These are phyloP conservation scores for Trachymyrmex septentrionalis DNA, from an alignment of 1,140 invertebrate genomes.

Conservation along the genomic window DNA sequence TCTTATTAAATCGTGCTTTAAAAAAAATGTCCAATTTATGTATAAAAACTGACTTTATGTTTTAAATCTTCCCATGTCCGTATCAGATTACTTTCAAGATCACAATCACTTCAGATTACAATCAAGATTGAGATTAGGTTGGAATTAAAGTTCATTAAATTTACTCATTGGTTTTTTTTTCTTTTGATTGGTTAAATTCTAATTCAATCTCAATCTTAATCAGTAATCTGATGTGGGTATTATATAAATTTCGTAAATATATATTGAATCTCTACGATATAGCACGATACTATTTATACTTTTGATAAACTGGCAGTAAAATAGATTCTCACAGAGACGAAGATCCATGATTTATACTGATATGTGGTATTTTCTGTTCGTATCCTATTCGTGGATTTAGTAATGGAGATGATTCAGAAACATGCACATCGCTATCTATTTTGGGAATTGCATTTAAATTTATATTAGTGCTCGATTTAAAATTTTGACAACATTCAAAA, in stretches of 20 bases:
- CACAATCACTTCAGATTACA: no score
- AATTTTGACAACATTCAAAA: constrained; percentile 81
- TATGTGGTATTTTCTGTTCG: constrained; percentile 77
- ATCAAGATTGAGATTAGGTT: no score
- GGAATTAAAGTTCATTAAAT: no score
- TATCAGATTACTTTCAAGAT: no score
- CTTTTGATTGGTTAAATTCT: no score
- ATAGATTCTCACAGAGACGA: constrained; percentile 78
- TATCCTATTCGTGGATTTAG: constrained; percentile 74
- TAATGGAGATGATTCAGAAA: constrained; percentile 82
- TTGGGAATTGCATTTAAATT: constrained; percentile 31
- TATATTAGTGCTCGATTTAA: constrained; percentile 59
- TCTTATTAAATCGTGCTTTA: neutral
- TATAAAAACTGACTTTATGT: neutral
- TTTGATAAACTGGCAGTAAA: constrained; percentile 38
- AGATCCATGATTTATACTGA: constrained; percentile 84
- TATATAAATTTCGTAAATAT: no score
- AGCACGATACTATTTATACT: constrained; percentile 22
- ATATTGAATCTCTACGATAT: neutral
- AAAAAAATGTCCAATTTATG: neutral
- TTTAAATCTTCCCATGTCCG: constrained; percentile 13
- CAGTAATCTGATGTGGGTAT: no score
- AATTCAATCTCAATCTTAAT: no score
- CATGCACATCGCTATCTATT: neutral
- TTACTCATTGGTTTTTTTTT: no score